Conservation (phyloP, 2,113 vertebrate species). For the Neodon shergylaensis region DNA sequence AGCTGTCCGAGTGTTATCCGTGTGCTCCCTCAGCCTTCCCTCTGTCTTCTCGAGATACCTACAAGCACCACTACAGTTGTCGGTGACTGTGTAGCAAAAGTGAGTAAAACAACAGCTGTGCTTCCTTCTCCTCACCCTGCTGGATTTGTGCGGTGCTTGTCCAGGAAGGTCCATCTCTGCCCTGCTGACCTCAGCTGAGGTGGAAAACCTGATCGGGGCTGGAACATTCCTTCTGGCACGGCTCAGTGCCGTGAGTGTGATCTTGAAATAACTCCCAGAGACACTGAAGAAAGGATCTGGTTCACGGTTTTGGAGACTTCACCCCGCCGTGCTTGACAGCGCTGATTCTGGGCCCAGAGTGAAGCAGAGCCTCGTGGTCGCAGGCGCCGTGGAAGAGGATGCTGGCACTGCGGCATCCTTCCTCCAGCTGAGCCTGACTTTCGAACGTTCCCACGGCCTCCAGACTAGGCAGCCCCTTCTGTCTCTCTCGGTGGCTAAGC, state of each 20-base stretch:
- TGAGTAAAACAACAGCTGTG: too few species aligned
- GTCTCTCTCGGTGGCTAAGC: neutral
- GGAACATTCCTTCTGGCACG: too few species aligned
- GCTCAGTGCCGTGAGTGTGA: fast-evolving
- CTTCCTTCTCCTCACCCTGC: neutral
- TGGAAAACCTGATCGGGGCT: fast-evolving
- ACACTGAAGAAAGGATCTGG: neutral
- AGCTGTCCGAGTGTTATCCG: fast-evolving
- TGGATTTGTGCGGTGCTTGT: fast-evolving
- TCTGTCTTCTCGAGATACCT: neutral
- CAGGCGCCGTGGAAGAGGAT: too few species aligned
- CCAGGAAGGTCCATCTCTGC: neutral
- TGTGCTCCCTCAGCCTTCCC: neutral
- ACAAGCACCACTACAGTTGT: fast-evolving
- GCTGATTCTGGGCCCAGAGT: neutral
- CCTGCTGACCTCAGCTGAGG: neutral
- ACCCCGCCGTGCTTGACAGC: fast-evolving
- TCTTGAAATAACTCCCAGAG: neutral
- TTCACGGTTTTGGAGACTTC: neutral
- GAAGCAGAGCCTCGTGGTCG: neutral
- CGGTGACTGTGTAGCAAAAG: neutral
- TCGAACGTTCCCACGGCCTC: neutral
- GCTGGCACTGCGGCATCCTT: neutral
- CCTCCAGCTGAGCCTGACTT: neutral
- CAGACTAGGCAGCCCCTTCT: neutral